Percentiles rank a stretch among this genome's conserved stretches.
Conservation (phyloP, 2,888 invertebrate genomes). For the Leptinotarsa rubiginosa region DNA sequence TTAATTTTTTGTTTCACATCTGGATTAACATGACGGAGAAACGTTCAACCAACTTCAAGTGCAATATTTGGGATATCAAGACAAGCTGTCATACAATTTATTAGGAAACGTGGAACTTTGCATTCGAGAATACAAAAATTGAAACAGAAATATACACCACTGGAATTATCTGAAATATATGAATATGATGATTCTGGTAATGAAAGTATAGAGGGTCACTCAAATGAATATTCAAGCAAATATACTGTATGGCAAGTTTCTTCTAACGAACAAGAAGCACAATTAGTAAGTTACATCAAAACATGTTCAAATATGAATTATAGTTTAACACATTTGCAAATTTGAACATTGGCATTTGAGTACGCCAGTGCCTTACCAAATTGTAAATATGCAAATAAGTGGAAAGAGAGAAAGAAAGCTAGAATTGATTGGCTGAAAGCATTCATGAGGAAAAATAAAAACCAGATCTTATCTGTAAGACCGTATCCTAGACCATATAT, state of each 20-base stretch:
- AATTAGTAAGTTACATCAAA: not conserved
- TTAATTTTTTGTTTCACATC: too few relatives aligned
- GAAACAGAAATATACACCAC: too few relatives aligned
- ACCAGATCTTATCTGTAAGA: not conserved
- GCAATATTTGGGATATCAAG: not conserved
- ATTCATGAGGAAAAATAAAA: slow-evolving; percentile 15
- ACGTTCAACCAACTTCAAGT: too few relatives aligned
- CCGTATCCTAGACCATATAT: too few relatives aligned
- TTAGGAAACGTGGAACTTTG: not conserved
- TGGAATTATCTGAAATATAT: not conserved
- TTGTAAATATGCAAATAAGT: not conserved
- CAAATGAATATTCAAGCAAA: not conserved
- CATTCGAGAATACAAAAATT: not conserved
- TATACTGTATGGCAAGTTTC: not conserved
- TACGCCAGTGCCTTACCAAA: not conserved
- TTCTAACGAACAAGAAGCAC: not conserved
- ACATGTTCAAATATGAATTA: slow-evolving; percentile 7
- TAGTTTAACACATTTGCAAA: not conserved
- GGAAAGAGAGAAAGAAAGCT: not conserved
- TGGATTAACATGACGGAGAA: too few relatives aligned
- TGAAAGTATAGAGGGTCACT: not conserved
- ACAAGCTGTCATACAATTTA: not conserved
- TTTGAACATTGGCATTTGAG: not conserved
- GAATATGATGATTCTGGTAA: not conserved
- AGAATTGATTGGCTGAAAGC: not conserved